Evolutionary conservation across 1,140 invertebrate genomes (phyloP), one percentile per base, ranked within the genome.

Genomic region (Solenopsis fugax): DNA sequence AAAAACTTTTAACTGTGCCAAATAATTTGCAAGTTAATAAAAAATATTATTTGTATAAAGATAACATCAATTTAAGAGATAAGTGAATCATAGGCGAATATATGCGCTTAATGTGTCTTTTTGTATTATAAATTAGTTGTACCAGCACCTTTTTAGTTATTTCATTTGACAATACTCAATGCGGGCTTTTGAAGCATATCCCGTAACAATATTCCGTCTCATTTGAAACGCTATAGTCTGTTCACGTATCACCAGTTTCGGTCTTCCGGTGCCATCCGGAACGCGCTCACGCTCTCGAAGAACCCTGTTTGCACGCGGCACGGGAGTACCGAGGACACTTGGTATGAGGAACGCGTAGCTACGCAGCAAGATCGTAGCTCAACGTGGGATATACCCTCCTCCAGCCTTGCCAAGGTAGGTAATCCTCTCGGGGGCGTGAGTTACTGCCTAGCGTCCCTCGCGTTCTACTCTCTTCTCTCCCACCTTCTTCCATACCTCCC

Each of bases 341-440:
- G 94, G 95, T 95, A 95, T 95, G 94, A 95, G 95, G 94, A 95
- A 95, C 95, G 94, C 95, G 95, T 95, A 95, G 94, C 94, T 95
- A 95, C 94, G 94, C 94, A 95, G 94, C 93, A 94, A 95, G 93
- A 93, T 91, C 94, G 94, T 95, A 95, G 95, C 94, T 95, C 95
- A 95, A 94, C 90, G 94, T 92, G 93, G 93, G 90, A 89, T 92
- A 93, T 92, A 92, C 93, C 93, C 93, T 93, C 91, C 93, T 93
- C 93, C 89, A 88, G 90, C 91, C 92, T 92, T 93, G 93, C 93
- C 93, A 93, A 95, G 94, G 94, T 93, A 94, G 80, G 80, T 95
- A 95, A 95, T 95, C 95, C 95, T 95, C 95, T 95, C 93, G 95
- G 94, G 95, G 95, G 95, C 95, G 95, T 95, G 94, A 95, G 95